These are phyloP conservation scores for Pipra filicauda DNA, from an alignment of 2,113 vertebrate genomes.

Conservation along the genomic window DNA sequence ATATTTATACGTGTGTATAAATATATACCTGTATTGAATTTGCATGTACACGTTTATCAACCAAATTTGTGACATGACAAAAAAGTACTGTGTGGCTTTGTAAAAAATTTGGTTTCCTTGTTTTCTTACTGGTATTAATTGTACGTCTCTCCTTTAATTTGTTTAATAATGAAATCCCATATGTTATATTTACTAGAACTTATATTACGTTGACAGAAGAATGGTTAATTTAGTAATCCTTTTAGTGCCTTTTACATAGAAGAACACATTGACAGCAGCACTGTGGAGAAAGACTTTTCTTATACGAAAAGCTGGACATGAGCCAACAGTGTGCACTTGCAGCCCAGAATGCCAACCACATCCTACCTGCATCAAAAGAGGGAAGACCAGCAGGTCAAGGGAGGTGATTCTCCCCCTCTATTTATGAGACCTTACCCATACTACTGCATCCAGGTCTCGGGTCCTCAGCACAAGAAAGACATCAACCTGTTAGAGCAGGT, in stretches of 20 bases:
- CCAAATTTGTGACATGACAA: not conserved
- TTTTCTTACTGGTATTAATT: not conserved
- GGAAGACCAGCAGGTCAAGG: accelerated
- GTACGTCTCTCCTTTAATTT: not conserved
- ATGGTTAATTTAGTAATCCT: not conserved
- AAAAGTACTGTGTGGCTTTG: not conserved
- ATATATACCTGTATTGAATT: not conserved
- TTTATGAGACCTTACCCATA: not conserved
- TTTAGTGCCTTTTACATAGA: not conserved
- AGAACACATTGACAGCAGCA: not conserved
- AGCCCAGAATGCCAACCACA: not conserved
- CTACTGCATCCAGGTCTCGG: not conserved
- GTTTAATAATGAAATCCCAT: not conserved
- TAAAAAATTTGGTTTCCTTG: not conserved
- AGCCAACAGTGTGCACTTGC: not conserved
- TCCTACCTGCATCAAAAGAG: not conserved
- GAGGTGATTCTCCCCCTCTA: not conserved
- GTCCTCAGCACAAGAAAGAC: not conserved
- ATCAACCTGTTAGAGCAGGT: not conserved
- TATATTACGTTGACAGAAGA: not conserved
- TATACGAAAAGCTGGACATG: not conserved
- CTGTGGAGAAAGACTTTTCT: not conserved
- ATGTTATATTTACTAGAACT: not conserved
- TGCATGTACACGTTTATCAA: not conserved
- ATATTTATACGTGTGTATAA: not conserved